Conservation (phyloP, 2,113 vertebrate species). For the Struthio camelus region DNA sequence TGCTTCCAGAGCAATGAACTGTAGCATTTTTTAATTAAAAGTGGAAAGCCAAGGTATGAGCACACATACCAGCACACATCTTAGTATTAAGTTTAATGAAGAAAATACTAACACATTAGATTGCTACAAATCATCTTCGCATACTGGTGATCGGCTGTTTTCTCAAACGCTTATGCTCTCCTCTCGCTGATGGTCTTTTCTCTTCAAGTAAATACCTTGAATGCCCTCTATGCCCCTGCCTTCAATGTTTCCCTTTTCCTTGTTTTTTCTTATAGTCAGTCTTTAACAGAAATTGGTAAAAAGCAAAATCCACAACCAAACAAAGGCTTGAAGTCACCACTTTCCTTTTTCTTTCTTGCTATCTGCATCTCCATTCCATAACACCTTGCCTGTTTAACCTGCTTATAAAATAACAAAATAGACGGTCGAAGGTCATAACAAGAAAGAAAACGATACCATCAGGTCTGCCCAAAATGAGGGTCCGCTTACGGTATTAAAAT, state of each 20-base stretch:
- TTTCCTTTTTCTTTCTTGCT: neutral
- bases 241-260: neutral
- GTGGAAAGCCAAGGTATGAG: slow-evolving; percentile 4
- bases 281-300: neutral
- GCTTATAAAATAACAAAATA: neutral
- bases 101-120: neutral
- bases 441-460: neutral
- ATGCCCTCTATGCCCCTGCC: neutral
- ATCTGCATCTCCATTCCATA: neutral
- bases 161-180: neutral
- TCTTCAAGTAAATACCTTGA: neutral
- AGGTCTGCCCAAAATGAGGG: neutral
- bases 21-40: slow-evolving; percentile 51
- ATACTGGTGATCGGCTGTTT: neutral
- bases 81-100: neutral
- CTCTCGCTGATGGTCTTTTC: neutral
- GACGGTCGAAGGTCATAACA: neutral
- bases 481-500: neutral
- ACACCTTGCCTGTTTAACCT: neutral
- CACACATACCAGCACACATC: slow-evolving; percentile 17
- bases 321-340: neutral
- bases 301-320: neutral
- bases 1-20: slow-evolving; percentile 56
- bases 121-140: neutral
- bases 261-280: neutral